Evolutionary conservation across 2,888 invertebrate genomes (phyloP), one percentile per base, ranked within the genome.

Genomic region (Drosophila ezoana): DNA sequence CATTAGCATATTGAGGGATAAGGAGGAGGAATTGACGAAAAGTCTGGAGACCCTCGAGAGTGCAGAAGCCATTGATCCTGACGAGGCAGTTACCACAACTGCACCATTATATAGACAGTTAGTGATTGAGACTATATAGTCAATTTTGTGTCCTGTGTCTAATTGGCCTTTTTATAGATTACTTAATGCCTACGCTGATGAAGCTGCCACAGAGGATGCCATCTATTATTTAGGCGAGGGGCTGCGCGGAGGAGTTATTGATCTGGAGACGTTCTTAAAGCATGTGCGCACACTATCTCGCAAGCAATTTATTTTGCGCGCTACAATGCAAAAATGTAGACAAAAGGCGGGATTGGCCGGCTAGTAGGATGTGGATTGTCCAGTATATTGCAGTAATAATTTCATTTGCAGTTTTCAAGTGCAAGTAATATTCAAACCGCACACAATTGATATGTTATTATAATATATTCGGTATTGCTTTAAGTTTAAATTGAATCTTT

Each of bases 171-270:
- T 40, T 23, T 92, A 2, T 87, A 97, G 97, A 91, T 95, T 99
- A 89, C 93, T 99, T 69, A 97, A 97, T 93, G 96, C 98, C 44
- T 99, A 97, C 93, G 98, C 98, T 52, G 98, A 99, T 92, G 99
- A 99, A 93, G 98, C 99, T 72, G 98, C 99, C 14, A 95, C 97
- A 56, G 99, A 99, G 93, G 99, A 99, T 94, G 97, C 98, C 69
- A 98, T 99, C 90, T 99, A 99, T 92, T 98, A 98, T 91, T 95
- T 99, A 93, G 98, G 98, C 9, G 98, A 99, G 93, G 98, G 98
- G 10, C 93, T 99, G 68, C 94, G 98, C 73, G 96, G 97, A 83
- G 96, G 97, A 70, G 97, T 98, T 8, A 97, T 99, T 89, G 98
- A 98, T 93, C 93, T 99, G 89, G 99, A 99, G 90, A 96, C 97